Conservation (phyloP, 2,888 invertebrate species). For the Phengaris arion region DNA sequence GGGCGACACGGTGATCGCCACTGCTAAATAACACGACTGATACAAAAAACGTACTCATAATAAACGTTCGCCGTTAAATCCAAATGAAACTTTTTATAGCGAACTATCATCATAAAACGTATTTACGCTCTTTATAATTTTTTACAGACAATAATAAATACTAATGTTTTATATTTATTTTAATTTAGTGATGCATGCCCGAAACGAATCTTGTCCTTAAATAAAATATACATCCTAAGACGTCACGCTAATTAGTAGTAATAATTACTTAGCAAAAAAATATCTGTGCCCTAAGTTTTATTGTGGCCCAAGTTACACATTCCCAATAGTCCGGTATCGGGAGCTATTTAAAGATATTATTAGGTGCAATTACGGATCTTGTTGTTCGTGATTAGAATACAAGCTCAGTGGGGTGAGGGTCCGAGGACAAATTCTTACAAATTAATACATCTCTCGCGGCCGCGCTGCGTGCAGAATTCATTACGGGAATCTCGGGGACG, state of each 20-base stretch:
- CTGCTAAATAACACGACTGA: conserved; percentile 60
- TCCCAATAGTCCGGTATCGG: conserved; percentile 31
- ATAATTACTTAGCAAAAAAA: background rate
- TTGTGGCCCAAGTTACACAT: conserved; percentile 25
- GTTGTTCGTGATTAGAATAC: conserved; percentile 79
- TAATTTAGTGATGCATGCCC: too few species aligned
- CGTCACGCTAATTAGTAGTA: too few species aligned
- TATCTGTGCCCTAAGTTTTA: background rate
- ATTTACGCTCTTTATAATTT: conserved; percentile 10
- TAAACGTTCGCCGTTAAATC: conserved; percentile 51
- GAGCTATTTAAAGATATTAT: conserved; percentile 77
- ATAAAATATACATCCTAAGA: too few species aligned
- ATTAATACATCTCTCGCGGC: conserved; percentile 76
- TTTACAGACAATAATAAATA: background rate
- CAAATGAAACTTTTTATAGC: conserved; percentile 51
- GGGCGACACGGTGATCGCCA: conserved; percentile 60
- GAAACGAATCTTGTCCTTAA: too few species aligned
- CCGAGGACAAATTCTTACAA: conserved; percentile 78
- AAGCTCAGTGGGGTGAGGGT: conserved; percentile 59
- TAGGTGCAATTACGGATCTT: conserved; percentile 77
- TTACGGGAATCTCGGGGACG: conserved; percentile 55
- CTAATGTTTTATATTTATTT: background rate
- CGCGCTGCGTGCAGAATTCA: conserved; percentile 73
- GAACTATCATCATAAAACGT: conserved; percentile 36
- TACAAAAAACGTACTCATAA: conserved; percentile 55